Base-by-base conservation (phyloP, 2,797 vertebrate species). In the Parauchenoglanis punctatus region DNA sequence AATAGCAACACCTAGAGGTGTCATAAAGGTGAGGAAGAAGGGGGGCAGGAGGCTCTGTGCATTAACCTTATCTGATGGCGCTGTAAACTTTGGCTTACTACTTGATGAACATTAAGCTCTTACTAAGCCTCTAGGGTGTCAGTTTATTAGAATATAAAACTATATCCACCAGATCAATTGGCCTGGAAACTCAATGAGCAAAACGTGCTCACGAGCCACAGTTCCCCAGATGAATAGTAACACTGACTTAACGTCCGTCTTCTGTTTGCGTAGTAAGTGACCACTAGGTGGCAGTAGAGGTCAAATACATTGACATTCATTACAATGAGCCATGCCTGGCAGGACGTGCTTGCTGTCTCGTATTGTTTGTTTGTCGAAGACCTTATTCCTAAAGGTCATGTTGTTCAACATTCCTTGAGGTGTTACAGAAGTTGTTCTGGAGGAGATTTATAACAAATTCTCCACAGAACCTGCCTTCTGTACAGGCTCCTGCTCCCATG, bases 361-460 rank as follows among this genome's bases (percentile, higher is more conserved):
- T 83, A 54, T 83, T 20, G 25, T 68, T 20, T 67, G 81, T 67
- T 28, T 67, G 58, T n/a, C 18, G 18, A 54, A 77, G n/a, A 15
- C 25, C 56, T 28, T 28, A 54, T 44, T 44, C 12, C 7, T 65
- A 54, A 83, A 83, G 81, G 81, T 83, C 81, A 68, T 68, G 44
- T 31, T 67, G 78, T 2, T 81, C 56, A 13, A 25, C 44, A 31
- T 49, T 2, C 25, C 17, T 52, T 52, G 81, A 67, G 61, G 61
- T 67, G 25, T 49, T 65, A 49, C 13, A 65, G 56, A 80, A 40
- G 2, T 46, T 63, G 23, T 20, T 56, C 1, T 73, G 17, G 44
- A n/a, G 18, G n/a, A 56, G 35, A 68, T 59, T 68, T 70, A 87
- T 87, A 46, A 58, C 4, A 28, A 84, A 77, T 35, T 44, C 59